phyloP scores from a whole-genome alignment of 2,888 invertebrate species.

The Euclidia mi region DNA sequence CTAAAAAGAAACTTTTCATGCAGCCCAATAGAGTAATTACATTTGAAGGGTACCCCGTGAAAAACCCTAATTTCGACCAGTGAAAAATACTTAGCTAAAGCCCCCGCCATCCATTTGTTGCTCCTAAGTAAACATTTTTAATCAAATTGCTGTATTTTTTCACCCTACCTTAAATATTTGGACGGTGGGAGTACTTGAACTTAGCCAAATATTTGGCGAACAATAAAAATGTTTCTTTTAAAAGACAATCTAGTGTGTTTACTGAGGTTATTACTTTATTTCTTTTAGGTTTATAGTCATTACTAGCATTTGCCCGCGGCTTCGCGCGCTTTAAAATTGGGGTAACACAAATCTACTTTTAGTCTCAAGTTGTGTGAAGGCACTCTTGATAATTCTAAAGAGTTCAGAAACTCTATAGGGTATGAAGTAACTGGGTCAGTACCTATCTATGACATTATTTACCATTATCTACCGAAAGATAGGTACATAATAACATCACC shows the following conservation, averaged over 20 bases:
- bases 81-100: slow-evolving; percentile 63
- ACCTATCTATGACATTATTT: no score
- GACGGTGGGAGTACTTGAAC: slow-evolving; percentile 28
- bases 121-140: slow-evolving; percentile 71
- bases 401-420: no score
- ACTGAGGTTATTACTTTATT: neutral
- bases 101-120: slow-evolving; percentile 60
- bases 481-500: no score
- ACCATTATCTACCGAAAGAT: no score
- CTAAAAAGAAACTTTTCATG: slow-evolving; percentile 68
- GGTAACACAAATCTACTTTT: no score
- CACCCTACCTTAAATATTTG: slow-evolving; percentile 52
- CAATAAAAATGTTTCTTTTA: slow-evolving; percentile 41
- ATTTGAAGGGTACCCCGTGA: slow-evolving; percentile 65
- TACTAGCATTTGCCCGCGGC: no score
- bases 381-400: no score
- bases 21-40: slow-evolving; percentile 76
- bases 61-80: slow-evolving; percentile 70
- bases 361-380: no score
- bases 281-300: no score
- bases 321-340: no score
- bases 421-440: no score
- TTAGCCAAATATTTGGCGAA: slow-evolving; percentile 35
- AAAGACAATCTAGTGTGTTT: slow-evolving; percentile 13
- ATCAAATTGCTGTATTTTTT: slow-evolving; percentile 64